Conservation (phyloP, 2,797 vertebrate species). For the Anisognathus igniventris region DNA sequence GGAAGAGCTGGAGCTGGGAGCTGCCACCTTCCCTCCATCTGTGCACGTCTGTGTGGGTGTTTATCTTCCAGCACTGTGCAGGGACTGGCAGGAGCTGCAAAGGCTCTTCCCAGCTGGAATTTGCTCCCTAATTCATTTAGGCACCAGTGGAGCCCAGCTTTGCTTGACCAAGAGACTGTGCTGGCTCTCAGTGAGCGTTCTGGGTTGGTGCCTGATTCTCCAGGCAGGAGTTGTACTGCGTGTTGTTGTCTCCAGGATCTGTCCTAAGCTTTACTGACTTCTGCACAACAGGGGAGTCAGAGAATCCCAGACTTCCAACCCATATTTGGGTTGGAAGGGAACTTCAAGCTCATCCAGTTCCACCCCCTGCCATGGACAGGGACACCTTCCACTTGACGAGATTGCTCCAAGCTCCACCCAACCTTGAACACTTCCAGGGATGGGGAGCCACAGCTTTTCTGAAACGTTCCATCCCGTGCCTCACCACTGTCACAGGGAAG, state of each 20-base stretch:
- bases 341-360: neutral
- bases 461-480: neutral
- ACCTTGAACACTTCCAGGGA: neutral
- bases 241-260: neutral
- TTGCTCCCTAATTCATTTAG: neutral
- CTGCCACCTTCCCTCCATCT: slow-evolving; percentile 25
- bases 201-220: neutral
- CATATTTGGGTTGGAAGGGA: neutral
- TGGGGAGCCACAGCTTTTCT: neutral
- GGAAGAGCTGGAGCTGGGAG: neutral
- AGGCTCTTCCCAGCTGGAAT: slow-evolving; percentile 4
- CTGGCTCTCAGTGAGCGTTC: neutral
- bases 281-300: neutral
- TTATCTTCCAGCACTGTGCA: neutral
- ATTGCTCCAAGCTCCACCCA: neutral
- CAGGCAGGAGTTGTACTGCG: neutral
- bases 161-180: neutral
- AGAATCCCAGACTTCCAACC: neutral
- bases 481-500: neutral
- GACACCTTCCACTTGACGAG: neutral
- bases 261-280: neutral
- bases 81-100: neutral
- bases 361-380: neutral
- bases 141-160: neutral
- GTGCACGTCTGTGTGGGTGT: neutral